A percentile compares a stretch with the other conserved stretches of the same genome.
These are phyloP conservation scores for Bovichtus variegatus DNA, from an alignment of 2,797 vertebrate genomes.

Conservation along the genomic window DNA sequence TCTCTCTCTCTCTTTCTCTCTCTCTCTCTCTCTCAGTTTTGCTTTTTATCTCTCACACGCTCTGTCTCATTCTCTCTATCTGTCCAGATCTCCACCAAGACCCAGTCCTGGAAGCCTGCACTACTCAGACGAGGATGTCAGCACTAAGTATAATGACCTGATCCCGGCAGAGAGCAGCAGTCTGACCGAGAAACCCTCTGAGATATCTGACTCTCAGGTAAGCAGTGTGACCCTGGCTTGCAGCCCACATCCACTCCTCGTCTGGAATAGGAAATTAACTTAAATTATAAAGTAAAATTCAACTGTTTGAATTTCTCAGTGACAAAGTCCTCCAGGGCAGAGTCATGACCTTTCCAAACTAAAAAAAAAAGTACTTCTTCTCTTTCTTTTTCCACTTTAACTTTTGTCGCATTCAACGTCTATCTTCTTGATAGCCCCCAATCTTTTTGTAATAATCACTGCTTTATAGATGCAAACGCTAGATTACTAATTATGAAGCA, in stretches of 20 bases:
- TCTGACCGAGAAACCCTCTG: conserved; percentile 96
- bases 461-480: conserved; percentile 16
- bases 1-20: conserved; percentile 1
- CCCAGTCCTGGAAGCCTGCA: conserved; percentile 97
- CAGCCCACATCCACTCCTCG: not conserved
- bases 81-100: conserved; percentile 91
- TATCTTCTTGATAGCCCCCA: conserved; percentile 7
- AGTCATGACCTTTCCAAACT: conserved; percentile 48
- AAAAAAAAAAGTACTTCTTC: conserved; percentile 27
- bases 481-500: conserved; percentile 41
- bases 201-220: conserved; percentile 98
- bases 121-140: conserved; percentile 97
- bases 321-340: conserved; percentile 39
- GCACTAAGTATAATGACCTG: conserved; percentile 96
- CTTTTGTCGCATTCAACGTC: conserved; percentile 23
- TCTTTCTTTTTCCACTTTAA: conserved; percentile 7
- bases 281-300: conserved; percentile 48
- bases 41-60: conserved; percentile 20
- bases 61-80: conserved; percentile 18
- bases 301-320: conserved; percentile 40
- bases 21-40: conserved; percentile 5
- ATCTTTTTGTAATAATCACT: conserved; percentile 7
- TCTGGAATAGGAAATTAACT: conserved; percentile 40
- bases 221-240: conserved; percentile 30
- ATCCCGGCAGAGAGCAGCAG: conserved; percentile 98